Evolutionary conservation across 2,797 vertebrate species (phyloP), one percentile per base, ranked within the genome.

Genomic region (Myotis daubentonii): DNA sequence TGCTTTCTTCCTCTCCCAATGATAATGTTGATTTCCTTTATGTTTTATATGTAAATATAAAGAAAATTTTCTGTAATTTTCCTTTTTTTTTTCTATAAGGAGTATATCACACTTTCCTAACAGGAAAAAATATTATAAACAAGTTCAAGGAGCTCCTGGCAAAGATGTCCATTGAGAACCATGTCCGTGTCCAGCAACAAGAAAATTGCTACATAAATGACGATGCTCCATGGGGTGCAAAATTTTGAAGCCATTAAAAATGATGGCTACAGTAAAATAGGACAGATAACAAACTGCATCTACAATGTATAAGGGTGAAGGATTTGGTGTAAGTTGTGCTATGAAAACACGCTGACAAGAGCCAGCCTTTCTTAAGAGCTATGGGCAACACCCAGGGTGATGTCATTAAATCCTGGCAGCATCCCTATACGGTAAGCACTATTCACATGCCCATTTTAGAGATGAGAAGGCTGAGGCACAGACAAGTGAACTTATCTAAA

Each of bases 121-220:
- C 51, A 89, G 88, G 53, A 51, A 87, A 86, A 85, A 81, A 68
- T 38, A 23, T 55, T 75, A 81, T 23, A 62, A 38, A 55, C 28
- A 93, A 83, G 74, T 70, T 68, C 53, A 71, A 71, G 76, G 38
- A 78, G 20, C 13, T 41, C 55, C 81, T 44, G 22, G 75, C 33
- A 41, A 78, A 93, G 75, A 89, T 93, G 93, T 84, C 88, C 83
- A 47, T 47, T 49, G 79, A 95, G 72, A 44, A 53, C 5, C 41
- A 44, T 28, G 53, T 94, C 53, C 4, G 44, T 55, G 41, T 53
- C 55, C 11, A 70, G 38, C 41, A 62, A 62, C 6, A 71, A 94
- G 68, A 80, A 93, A 36, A 13, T 44, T 71, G 51, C 70, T 85
- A 78, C 91, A 55, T 57, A 41, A 70, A 81, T 66, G 55, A 41